Evolutionary conservation across 2,113 vertebrate species (phyloP), one percentile per base, ranked within the genome.

Genomic region (Lonchura striata): DNA sequence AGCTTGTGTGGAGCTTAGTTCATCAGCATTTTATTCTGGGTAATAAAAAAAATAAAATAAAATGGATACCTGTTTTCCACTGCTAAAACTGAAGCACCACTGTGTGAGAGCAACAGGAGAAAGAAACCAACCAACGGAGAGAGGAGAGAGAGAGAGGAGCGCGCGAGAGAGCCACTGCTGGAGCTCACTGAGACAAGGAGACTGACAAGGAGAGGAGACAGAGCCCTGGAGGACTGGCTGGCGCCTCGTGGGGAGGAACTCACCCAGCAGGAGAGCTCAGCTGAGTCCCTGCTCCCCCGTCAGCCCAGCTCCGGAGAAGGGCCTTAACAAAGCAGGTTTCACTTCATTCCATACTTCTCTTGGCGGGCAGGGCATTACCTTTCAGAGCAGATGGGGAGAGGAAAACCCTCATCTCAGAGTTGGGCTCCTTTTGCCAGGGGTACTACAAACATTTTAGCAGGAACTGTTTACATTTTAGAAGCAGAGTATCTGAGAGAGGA

Each of bases 1-100:
- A 98, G 98, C 99, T 98, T 98, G 92, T 39, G 98, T 97, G 98
- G 98, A 98, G 98, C 99, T 99, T 98, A 99, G 98, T 99, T 98
- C 98, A 97, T 98, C 98, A 98, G 98, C 98, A 99, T 99, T 99
- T 99, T 99, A 99, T 98, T 99, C 98, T 99, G 99, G 99, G 99
- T 99, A 99, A 99, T 98, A 98, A 98, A 98, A 98, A 98, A 98
- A 98, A 98, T 98, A 99, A 99, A 98, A 98, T 98, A 98, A 99
- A 98, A 99, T 97, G 99, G 99, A 99, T 99, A 99, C 99, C 99
- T 99, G 99, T 99, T 99, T 99, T 99, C 99, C 98, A 99, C 99
- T 99, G 99, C 99, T 99, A 99, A 99, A 99, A 99, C 99, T 98
- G 98, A 99, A 98, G 99, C 99, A 98, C 98, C 98, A 98, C 98